Evolutionary conservation across 1,140 invertebrate genomes (phyloP), one percentile per base, ranked within the genome.

Genomic region (Holcopasites calliopsidis): DNA sequence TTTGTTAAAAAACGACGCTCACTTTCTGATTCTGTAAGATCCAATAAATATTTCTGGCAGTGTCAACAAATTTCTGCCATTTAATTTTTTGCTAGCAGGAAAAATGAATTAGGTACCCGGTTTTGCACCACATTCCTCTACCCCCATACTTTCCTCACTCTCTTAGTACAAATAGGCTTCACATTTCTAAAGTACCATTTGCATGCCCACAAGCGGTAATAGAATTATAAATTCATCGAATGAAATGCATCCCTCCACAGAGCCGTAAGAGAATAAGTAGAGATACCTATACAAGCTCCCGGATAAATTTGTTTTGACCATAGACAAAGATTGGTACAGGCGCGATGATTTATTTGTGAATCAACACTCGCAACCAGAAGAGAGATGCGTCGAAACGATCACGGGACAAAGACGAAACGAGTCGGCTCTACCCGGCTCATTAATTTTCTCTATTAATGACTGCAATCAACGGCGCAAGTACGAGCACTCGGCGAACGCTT

Each of bases 401-500:
- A 61, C 47, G 31, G 68, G 76, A 82, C 81, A 72, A 82, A 83
- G 81, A 83, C 66, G 66, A 75, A 79, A 71, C 76, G 81, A 72
- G 71, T 61, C 72, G 76, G 54, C 26, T 68, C 49, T 40, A 40
- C 72, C n/a, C 44, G 77, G 62, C 80, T 83, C 77, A 83, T 83
- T 83, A 83, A 83, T 83, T 83, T 83, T 79, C 80, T 79, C 82
- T 83, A 83, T 83, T 83, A 83, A 83, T 83, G 82, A 83, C 76
- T 60, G 80, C 82, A 83, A 83, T 83, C 82, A 83, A 50, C 72
- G 61, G 54, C 66, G 50, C 70, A 60, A 78, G 80, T 78, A 28
- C 16, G 62, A 55, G 75, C 31, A 16, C 69, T 31, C 69, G 68
- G 66, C 76, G 82, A 83, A 66, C 52, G 82, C 80, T 83, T 75